phyloP scores from a whole-genome alignment of 2,797 vertebrate species.

The Tachyglossus aculeatus region DNA sequence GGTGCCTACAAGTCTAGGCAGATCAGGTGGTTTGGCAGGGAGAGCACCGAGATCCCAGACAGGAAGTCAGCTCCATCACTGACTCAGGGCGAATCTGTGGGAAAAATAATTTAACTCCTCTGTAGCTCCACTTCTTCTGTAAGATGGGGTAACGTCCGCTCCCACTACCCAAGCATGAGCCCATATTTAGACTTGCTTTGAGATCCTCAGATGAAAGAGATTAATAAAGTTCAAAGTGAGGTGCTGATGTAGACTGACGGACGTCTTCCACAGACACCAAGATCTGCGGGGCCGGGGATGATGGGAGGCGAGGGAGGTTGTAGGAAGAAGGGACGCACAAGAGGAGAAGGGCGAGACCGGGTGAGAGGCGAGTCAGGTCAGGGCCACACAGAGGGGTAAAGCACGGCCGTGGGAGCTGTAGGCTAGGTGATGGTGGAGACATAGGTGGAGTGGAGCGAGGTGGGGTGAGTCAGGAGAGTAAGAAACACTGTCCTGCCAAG shows the following conservation, averaged over 20 bases:
- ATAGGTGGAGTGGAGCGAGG: neutral
- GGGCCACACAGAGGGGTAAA: neutral
- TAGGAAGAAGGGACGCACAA: too few species aligned
- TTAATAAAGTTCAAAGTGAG: slow-evolving; percentile 34
- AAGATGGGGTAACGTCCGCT: slow-evolving; percentile 21
- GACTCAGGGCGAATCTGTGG: neutral
- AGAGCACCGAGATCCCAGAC: neutral
- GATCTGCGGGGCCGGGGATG: too few species aligned
- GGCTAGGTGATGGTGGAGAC: neutral
- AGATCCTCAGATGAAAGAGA: slow-evolving; percentile 39
- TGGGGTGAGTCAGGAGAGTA: too few species aligned
- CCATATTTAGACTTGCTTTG: slow-evolving; percentile 14
- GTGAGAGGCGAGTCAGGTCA: neutral
- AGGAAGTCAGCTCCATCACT: neutral
- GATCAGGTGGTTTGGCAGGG: neutral
- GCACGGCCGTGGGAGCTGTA: neutral
- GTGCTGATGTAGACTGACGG: neutral
- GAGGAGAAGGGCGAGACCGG: too few species aligned
- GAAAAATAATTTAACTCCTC: neutral
- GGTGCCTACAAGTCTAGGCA: too few species aligned
- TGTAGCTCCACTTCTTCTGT: slow-evolving; percentile 4
- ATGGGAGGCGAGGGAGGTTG: too few species aligned
- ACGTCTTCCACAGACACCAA: neutral
- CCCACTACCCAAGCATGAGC: neutral
- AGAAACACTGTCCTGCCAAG: too few species aligned